Percentiles rank a stretch among this genome's conserved stretches.
Evolutionary conservation across 2,888 invertebrate genomes (phyloP).

Genomic region (Drosophila nr. perissopoda): DNA sequence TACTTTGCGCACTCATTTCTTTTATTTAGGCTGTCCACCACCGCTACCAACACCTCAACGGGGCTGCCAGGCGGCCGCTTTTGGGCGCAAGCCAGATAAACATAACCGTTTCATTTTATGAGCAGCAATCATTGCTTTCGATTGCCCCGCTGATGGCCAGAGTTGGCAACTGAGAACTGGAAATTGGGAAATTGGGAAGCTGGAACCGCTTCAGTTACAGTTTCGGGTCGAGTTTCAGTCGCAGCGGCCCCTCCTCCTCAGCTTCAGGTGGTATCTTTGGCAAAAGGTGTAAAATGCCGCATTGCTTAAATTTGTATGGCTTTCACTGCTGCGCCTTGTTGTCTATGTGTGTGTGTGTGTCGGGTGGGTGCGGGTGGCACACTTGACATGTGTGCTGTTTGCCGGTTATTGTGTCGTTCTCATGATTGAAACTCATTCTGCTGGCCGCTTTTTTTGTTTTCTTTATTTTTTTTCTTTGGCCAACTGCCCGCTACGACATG

Average conservation of each 20-base stretch:
- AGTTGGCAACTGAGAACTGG: constrained; percentile 27
- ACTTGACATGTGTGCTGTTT: constrained; percentile 27
- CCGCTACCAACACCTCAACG: not conserved
- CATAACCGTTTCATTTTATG: constrained; percentile 84
- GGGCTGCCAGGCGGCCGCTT: constrained; percentile 26
- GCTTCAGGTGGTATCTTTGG: constrained; percentile 36
- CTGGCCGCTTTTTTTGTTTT: not conserved
- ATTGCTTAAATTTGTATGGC: constrained; percentile 77
- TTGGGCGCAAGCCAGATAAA: constrained; percentile 80
- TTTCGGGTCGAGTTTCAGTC: constrained; percentile 5
- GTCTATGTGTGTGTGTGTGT: constrained; percentile 1
- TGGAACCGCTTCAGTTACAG: constrained; percentile 2
- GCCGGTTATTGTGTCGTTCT: constrained; percentile 64
- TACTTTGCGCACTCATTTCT: constrained; percentile 72
- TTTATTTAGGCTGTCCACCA: constrained; percentile 54
- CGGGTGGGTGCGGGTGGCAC: not conserved
- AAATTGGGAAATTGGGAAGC: constrained; percentile 1
- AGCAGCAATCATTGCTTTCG: constrained; percentile 83
- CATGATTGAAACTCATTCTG: constrained; percentile 76
- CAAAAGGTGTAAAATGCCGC: constrained; percentile 78
- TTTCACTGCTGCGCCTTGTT: constrained; percentile 18
- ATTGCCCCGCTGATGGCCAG: constrained; percentile 76
- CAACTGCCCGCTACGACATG: constrained; percentile 35
- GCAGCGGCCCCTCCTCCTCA: not conserved
- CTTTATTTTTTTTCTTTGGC: constrained; percentile 21